These are phyloP conservation scores for Peromyscus eremicus DNA, from an alignment of 2,797 vertebrate species.

Conservation along the genomic window DNA sequence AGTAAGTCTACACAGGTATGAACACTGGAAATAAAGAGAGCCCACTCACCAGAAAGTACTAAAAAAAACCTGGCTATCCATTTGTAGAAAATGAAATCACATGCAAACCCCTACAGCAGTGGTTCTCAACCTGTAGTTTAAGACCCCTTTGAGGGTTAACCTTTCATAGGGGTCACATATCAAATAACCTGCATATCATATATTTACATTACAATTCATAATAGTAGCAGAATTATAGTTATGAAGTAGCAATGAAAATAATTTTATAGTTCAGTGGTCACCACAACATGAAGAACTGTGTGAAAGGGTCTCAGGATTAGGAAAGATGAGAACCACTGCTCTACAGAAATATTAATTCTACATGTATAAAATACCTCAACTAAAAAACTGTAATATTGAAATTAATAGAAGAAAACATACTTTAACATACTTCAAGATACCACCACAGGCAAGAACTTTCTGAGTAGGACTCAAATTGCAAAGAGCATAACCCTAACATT, in stretches of 20 bases:
- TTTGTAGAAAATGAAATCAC: background rate
- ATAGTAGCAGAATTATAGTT: background rate
- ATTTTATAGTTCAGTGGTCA: too few relatives aligned
- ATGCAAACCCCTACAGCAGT: background rate
- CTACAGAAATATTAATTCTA: background rate
- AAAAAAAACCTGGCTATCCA: background rate
- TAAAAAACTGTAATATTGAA: background rate
- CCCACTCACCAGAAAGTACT: background rate
- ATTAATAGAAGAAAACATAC: background rate
- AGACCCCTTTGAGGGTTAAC: fast-evolving
- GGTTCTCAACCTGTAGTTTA: background rate
- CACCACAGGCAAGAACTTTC: background rate
- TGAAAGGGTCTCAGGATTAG: background rate
- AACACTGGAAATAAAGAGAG: background rate
- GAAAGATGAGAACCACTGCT: too few relatives aligned
- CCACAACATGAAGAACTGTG: too few relatives aligned
- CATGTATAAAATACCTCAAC: background rate
- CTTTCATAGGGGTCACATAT: background rate
- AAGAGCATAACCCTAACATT: background rate
- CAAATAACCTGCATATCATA: background rate
- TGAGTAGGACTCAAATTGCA: background rate
- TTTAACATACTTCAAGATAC: background rate
- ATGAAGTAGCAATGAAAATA: background rate
- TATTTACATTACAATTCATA: background rate
- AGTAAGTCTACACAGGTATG: background rate